Conservation (phyloP, 1,140 invertebrate species). For the Diachasma alloeum region DNA sequence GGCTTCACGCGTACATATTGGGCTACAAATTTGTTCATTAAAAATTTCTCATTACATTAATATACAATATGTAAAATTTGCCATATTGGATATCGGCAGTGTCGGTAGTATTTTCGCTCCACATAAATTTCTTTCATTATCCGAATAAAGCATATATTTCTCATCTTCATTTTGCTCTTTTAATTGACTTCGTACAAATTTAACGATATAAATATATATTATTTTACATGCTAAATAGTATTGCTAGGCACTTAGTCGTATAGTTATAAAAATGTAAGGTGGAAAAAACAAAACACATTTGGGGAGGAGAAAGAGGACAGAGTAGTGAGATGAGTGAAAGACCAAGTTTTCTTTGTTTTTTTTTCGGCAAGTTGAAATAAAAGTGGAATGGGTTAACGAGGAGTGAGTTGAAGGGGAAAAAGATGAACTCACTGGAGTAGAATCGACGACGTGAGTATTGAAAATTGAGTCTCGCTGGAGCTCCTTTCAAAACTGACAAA, state of each 20-base stretch:
- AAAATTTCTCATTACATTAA: constrained; percentile 48
- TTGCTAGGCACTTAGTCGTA: constrained; percentile 32
- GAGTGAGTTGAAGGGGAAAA: not conserved
- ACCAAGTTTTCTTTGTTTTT: not conserved
- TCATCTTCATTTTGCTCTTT: constrained; percentile 14
- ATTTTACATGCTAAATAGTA: constrained; percentile 36
- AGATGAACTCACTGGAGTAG: constrained; percentile 10
- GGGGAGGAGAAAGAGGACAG: not conserved
- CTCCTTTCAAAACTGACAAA: not conserved
- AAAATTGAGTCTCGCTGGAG: not conserved
- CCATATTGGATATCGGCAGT: constrained; percentile 59
- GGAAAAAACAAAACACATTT: not conserved
- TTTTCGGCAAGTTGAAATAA: not conserved
- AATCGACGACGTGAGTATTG: constrained; percentile 14
- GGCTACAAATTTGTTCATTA: constrained; percentile 51
- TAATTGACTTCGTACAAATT: constrained; percentile 31
- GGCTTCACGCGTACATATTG: constrained; percentile 56
- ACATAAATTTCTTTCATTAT: not conserved
- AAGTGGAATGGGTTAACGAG: not conserved
- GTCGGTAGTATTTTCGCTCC: constrained; percentile 43
- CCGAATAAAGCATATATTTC: constrained; percentile 1
- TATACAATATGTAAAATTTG: constrained; percentile 61
- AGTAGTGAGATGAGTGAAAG: constrained; percentile 17
- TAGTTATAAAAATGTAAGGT: constrained; percentile 13
- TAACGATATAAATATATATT: constrained; percentile 38